Evolutionary conservation across 2,797 vertebrate species (phyloP).

Genomic region (Channallabes apus): DNA sequence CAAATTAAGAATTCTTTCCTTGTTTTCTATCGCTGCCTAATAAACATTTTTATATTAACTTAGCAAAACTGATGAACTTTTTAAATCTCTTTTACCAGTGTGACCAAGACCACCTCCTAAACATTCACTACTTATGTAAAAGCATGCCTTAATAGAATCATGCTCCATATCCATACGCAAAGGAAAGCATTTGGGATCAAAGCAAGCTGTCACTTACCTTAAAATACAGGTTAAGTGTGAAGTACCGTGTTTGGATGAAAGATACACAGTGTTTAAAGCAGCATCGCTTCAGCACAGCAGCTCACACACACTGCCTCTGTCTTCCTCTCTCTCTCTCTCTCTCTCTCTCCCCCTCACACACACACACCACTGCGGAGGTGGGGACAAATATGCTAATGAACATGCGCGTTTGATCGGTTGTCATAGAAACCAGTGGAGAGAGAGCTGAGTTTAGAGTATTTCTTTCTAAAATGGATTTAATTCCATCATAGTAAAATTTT

Average conservation of each 20-base stretch:
- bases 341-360: slow-evolving; percentile 6
- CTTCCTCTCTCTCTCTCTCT: too few species aligned
- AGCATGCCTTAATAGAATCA: not conserved
- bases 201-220: slow-evolving; percentile 25
- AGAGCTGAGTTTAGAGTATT: slow-evolving; percentile 39
- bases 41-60: not conserved
- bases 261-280: slow-evolving; percentile 1
- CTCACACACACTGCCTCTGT: not conserved
- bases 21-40: too few species aligned
- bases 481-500: not conserved
- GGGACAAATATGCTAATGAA: slow-evolving; percentile 32
- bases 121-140: not conserved
- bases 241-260: not conserved
- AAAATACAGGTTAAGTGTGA: slow-evolving; percentile 19
- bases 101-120: not conserved
- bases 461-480: not conserved
- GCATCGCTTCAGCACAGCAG: not conserved
- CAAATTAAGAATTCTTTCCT: not conserved
- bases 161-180: not conserved
- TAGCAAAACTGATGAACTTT: not conserved
- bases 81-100: not conserved
- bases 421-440: slow-evolving; percentile 57
- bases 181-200: not conserved
- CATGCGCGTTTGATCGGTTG: slow-evolving; percentile 60
- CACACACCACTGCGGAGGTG: not conserved